These are phyloP conservation scores for Parambassis ranga DNA, from an alignment of 2,797 vertebrate genomes.

Conservation along the genomic window DNA sequence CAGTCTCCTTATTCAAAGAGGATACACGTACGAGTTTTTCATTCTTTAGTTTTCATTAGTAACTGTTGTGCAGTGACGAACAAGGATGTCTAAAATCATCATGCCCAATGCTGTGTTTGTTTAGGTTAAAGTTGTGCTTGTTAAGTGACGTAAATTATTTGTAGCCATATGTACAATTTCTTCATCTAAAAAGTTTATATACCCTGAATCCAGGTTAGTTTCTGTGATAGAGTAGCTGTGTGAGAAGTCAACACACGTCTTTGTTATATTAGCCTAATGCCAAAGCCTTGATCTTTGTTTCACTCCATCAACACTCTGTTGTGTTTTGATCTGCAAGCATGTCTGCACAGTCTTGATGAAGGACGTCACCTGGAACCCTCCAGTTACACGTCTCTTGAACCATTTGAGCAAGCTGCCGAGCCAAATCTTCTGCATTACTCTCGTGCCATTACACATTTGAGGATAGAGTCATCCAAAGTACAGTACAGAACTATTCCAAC, in stretches of 20 bases:
- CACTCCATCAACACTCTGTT: slow-evolving; percentile 30
- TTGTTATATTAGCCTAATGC: not conserved
- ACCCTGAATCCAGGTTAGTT: not conserved
- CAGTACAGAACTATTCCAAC: not conserved
- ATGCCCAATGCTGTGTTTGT: slow-evolving; percentile 27
- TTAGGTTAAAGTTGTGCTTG: slow-evolving; percentile 23
- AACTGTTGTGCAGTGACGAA: slow-evolving; percentile 34
- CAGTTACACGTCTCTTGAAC: slow-evolving; percentile 41
- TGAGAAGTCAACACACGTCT: not conserved
- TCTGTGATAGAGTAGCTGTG: not conserved
- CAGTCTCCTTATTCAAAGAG: slow-evolving; percentile 19
- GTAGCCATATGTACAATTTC: slow-evolving; percentile 4
- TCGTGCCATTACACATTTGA: slow-evolving; percentile 35
- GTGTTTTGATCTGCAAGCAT: slow-evolving; percentile 41
- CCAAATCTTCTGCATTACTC: slow-evolving; percentile 44
- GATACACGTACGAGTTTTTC: slow-evolving; percentile 18
- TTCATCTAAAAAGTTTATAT: not conserved
- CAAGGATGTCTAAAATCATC: slow-evolving; percentile 33
- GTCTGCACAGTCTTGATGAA: slow-evolving; percentile 44
- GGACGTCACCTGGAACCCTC: slow-evolving; percentile 49
- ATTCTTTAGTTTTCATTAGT: slow-evolving; percentile 37
- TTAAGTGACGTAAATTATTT: no score
- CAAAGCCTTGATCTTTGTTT: slow-evolving; percentile 36
- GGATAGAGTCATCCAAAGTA: slow-evolving; percentile 9
- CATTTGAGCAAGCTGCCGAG: slow-evolving; percentile 44